These are phyloP conservation scores for Ruditapes philippinarum DNA, from an alignment of 1,140 invertebrate genomes.

Conservation along the genomic window DNA sequence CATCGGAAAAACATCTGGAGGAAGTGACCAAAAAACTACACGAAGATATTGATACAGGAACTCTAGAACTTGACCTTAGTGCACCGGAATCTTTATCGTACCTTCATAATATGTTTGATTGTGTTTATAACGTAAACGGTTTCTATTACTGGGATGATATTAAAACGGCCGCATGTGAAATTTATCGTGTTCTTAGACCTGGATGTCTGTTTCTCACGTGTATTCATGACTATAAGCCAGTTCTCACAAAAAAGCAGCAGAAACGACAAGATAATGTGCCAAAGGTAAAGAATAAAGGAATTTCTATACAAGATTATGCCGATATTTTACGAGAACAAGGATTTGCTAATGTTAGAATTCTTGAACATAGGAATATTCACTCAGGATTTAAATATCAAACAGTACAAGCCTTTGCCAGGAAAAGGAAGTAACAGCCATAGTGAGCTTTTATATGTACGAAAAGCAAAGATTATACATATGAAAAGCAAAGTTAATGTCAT, in stretches of 20 bases:
- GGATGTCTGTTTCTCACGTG: constrained; percentile 35
- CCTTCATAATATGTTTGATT: constrained; percentile 41
- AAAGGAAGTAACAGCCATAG: neutral
- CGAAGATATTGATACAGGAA: neutral
- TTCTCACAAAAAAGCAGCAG: neutral
- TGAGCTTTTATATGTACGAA: no score
- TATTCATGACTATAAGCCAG: neutral
- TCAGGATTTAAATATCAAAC: constrained; percentile 50
- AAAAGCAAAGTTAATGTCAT: no score
- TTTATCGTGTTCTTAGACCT: constrained; percentile 24
- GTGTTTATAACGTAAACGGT: constrained; percentile 33
- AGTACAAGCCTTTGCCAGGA: neutral
- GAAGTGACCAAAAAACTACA: neutral
- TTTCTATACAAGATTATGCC: neutral
- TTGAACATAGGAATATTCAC: constrained; percentile 35
- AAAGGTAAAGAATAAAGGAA: no score
- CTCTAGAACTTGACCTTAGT: neutral
- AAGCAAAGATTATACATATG: no score
- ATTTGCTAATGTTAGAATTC: constrained; percentile 30
- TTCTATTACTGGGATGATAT: constrained; percentile 14
- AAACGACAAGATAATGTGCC: neutral
- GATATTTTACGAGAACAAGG: constrained; percentile 17
- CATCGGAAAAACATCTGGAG: neutral
- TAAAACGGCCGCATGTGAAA: neutral
- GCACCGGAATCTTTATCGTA: neutral